These are phyloP conservation scores for Apodemia duryi DNA, from an alignment of 2,888 invertebrate species.

Conservation along the genomic window DNA sequence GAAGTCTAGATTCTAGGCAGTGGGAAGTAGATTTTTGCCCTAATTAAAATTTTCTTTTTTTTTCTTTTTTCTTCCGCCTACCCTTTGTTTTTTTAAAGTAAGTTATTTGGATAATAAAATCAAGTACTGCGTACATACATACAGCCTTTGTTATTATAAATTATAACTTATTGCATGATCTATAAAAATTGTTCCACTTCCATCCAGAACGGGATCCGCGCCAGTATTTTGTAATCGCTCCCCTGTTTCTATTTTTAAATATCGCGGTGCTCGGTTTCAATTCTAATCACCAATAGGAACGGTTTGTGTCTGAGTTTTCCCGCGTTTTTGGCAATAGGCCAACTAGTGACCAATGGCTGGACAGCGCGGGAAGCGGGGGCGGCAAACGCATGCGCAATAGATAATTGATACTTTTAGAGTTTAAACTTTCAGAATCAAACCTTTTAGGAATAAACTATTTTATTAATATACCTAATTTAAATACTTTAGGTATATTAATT, in stretches of 20 bases:
- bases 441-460: constrained; percentile 3
- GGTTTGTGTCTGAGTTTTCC: constrained; percentile 54
- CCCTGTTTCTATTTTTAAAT: constrained; percentile 73
- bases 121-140: not conserved
- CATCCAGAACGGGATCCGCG: constrained; percentile 33
- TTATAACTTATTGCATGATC: constrained; percentile 3
- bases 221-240: constrained; percentile 46
- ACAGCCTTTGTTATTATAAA: not conserved
- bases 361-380: constrained; percentile 55
- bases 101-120: not conserved
- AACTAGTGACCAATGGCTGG: constrained; percentile 58
- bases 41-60: constrained; percentile 12
- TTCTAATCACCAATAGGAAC: constrained; percentile 58
- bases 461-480: too few relatives aligned
- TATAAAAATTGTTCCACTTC: constrained; percentile 22
- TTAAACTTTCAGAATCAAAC: constrained; percentile 15
- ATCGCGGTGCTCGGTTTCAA: constrained; percentile 76
- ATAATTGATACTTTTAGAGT: constrained; percentile 20
- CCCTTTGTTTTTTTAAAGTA: too few relatives aligned
- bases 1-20: not conserved
- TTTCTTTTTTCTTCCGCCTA: not conserved
- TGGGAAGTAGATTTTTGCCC: not conserved
- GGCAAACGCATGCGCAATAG: constrained; percentile 46
- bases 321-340: constrained; percentile 72
- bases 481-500: too few relatives aligned